phyloP scores from a whole-genome alignment of 2,888 invertebrate genomes.

The Phortica magna region DNA sequence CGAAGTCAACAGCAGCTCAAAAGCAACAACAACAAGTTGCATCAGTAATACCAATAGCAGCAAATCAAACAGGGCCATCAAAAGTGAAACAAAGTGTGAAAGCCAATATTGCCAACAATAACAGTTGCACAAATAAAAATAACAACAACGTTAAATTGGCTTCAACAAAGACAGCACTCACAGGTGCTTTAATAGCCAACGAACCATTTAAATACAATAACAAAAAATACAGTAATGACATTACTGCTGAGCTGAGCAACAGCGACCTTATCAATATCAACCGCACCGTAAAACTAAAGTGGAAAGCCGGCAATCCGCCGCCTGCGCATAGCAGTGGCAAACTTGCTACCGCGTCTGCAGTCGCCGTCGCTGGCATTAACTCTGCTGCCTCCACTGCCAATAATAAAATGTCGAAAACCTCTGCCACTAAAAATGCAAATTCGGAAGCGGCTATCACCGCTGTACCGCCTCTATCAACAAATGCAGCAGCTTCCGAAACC shows the following conservation, averaged over 20 bases:
- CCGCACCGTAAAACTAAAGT: slow-evolving; percentile 44
- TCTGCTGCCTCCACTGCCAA: slow-evolving; percentile 58
- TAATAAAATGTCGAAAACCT: slow-evolving; percentile 73
- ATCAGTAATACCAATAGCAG: slow-evolving; percentile 35
- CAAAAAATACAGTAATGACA: slow-evolving; percentile 52
- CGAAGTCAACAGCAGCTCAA: slow-evolving; percentile 43
- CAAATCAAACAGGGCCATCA: not conserved
- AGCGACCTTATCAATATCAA: slow-evolving; percentile 41
- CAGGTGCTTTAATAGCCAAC: slow-evolving; percentile 56
- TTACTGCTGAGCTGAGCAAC: slow-evolving; percentile 38
- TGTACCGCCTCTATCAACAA: slow-evolving; percentile 55
- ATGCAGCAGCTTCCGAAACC: slow-evolving; percentile 47
- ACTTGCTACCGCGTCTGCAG: slow-evolving; percentile 37
- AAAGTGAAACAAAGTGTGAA: slow-evolving; percentile 45
- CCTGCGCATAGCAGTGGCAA: slow-evolving; percentile 45
- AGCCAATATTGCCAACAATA: slow-evolving; percentile 42
- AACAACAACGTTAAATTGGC: slow-evolving; percentile 53
- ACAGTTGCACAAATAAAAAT: slow-evolving; percentile 40
- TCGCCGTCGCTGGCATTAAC: slow-evolving; percentile 58
- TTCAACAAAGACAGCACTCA: slow-evolving; percentile 47
- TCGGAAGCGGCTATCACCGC: slow-evolving; percentile 49
- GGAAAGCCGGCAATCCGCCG: slow-evolving; percentile 42
- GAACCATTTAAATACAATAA: slow-evolving; percentile 52
- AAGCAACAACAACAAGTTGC: slow-evolving; percentile 56
- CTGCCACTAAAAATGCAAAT: slow-evolving; percentile 56